These are phyloP conservation scores for Cliona cf. orientalis DNA, from an alignment of 37 sponge, comb jelly and placozoan species.

Conservation along the genomic window DNA sequence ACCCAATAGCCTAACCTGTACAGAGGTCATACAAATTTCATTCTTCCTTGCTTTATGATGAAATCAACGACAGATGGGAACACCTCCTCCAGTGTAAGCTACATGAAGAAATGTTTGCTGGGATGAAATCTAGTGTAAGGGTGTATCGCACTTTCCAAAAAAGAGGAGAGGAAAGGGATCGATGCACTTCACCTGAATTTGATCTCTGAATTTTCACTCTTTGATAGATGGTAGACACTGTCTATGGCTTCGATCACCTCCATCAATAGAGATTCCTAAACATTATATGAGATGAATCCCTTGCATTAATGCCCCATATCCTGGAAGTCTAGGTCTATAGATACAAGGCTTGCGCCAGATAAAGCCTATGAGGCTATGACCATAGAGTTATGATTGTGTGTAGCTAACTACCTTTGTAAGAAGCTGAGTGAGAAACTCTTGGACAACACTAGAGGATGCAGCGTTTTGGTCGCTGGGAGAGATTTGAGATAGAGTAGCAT, in stretches of 20 bases:
- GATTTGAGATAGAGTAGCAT: slow-evolving; percentile 12
- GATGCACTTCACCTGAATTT: slow-evolving; percentile 45
- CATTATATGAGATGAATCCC: no score
- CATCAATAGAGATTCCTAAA: slow-evolving; percentile 53
- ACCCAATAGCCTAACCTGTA: slow-evolving; percentile 51
- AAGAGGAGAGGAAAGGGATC: not conserved
- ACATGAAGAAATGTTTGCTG: not conserved
- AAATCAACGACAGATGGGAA: slow-evolving; percentile 66
- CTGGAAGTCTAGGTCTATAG: no score
- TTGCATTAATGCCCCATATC: no score
- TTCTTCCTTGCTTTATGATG: slow-evolving; percentile 82
- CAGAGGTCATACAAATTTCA: slow-evolving; percentile 86
- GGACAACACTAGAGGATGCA: slow-evolving; percentile 19
- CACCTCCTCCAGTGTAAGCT: slow-evolving; percentile 41
- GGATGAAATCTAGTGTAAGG: no score
- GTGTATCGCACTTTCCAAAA: no score
- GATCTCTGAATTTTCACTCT: slow-evolving; percentile 65
- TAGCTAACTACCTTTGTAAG: slow-evolving; percentile 59
- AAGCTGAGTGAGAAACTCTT: slow-evolving; percentile 61
- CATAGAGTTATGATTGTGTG: no score
- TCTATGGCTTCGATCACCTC: slow-evolving; percentile 62
- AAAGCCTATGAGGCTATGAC: no score
- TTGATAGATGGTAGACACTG: slow-evolving; percentile 42
- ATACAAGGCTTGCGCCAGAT: no score
- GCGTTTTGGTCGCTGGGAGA: slow-evolving; percentile 28